Evolutionary conservation across 2,113 vertebrate genomes (phyloP).

Genomic region (Ellobius talpinus): DNA sequence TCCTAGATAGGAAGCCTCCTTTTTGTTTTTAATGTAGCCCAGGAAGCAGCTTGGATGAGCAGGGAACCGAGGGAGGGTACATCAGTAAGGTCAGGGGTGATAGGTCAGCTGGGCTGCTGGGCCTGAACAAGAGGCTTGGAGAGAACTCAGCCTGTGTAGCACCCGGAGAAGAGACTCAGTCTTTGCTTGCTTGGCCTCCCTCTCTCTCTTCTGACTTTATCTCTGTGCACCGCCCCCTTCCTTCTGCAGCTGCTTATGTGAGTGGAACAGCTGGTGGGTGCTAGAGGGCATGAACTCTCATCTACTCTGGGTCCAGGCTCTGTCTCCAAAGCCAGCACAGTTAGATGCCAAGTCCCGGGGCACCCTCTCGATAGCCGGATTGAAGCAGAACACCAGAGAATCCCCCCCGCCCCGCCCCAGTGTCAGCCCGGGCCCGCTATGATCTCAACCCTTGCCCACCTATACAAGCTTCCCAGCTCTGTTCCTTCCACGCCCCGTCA

Average conservation of each 20-base stretch:
- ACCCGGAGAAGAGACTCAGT: neutral
- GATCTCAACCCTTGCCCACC: neutral
- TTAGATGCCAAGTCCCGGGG: neutral
- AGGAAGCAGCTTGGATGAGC: neutral
- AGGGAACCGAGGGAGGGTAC: neutral
- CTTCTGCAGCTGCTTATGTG: neutral
- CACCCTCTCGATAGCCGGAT: neutral
- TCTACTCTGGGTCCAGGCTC: neutral
- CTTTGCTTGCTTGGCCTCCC: neutral
- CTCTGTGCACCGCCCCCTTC: neutral
- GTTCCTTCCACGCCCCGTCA: neutral
- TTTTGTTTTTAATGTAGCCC: neutral
- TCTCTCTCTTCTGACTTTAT: too few species aligned
- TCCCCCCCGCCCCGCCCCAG: neutral
- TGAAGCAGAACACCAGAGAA: neutral
- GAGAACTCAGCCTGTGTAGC: neutral
- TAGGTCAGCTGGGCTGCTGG: neutral
- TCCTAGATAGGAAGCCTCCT: neutral
- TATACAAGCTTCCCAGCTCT: neutral
- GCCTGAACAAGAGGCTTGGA: neutral
- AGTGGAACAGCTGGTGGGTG: rapidly evolving
- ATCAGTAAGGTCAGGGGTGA: neutral
- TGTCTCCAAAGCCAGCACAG: neutral
- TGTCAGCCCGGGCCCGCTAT: neutral
- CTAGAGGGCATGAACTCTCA: neutral